Conservation (phyloP, 2,797 vertebrate species). For the Gastrophryne carolinensis region DNA sequence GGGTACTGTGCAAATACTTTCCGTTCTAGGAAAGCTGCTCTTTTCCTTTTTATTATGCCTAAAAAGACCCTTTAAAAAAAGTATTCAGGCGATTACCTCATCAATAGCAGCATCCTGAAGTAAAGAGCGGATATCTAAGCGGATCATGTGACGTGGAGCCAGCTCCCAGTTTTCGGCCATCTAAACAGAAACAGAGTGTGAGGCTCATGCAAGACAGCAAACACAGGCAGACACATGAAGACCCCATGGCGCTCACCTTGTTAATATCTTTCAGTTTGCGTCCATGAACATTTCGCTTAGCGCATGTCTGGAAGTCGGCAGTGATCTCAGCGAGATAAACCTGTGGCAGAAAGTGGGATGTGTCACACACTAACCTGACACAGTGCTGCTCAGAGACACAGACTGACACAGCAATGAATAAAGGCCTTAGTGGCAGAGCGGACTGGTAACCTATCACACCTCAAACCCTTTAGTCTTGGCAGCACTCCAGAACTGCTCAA, state of each 20-base stretch:
- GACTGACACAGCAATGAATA: no score
- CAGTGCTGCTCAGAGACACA: no score
- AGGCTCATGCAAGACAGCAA: neutral
- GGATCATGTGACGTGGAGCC: constrained; percentile 95
- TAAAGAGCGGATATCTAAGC: constrained; percentile 91
- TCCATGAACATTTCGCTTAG: constrained; percentile 93
- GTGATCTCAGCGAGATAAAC: constrained; percentile 97
- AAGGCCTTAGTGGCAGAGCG: no score
- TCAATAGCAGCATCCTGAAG: constrained; percentile 97
- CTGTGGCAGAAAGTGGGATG: constrained; percentile 66
- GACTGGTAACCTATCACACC: constrained; percentile 71
- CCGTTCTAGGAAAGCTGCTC: no score
- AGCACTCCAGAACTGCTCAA: constrained; percentile 98
- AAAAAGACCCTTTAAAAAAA: no score
- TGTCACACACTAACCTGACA: neutral
- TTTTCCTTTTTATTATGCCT: no score
- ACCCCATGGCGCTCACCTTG: constrained; percentile 75
- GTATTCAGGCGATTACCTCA: constrained; percentile 79
- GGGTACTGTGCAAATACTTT: no score
- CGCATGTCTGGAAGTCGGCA: constrained; percentile 89
- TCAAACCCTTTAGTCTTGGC: constrained; percentile 99
- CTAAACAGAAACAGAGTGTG: constrained; percentile 62
- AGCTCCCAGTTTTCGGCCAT: constrained; percentile 92
- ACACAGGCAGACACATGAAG: neutral
- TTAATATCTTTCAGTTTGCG: constrained; percentile 89